Evolutionary conservation across 2,888 invertebrate genomes (phyloP).

Genomic region (Andrena flavipes): DNA sequence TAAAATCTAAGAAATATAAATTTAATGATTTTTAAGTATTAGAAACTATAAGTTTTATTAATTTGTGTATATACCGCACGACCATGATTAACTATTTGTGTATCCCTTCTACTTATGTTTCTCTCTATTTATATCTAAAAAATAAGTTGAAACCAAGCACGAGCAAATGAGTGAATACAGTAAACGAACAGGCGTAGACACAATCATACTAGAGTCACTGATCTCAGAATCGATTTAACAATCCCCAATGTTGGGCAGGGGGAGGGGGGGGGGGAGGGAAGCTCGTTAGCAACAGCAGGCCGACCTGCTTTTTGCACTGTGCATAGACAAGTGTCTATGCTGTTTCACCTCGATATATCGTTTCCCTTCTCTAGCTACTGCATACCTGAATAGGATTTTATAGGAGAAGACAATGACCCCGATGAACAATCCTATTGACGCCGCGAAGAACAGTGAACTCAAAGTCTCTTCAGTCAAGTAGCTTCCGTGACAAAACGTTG

Average conservation of each 20-base stretch:
- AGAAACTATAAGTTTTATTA: too few species aligned
- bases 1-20: too few species aligned
- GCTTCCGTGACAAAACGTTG: not conserved
- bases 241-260: constrained; percentile 13
- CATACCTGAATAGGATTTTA: constrained; percentile 35
- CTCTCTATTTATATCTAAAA: not conserved
- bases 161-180: not conserved
- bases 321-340: constrained; percentile 6
- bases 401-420: constrained; percentile 24
- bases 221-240: constrained; percentile 30
- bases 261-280: not conserved
- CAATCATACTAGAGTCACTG: not conserved
- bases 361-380: not conserved
- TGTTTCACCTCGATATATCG: constrained; percentile 22
- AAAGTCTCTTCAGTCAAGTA: not conserved
- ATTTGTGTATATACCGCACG: too few species aligned
- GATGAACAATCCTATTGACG: constrained; percentile 23
- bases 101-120: not conserved
- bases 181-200: not conserved
- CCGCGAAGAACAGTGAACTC: not conserved
- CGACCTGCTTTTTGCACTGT: constrained; percentile 39
- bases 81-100: too few species aligned
- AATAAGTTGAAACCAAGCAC: not conserved
- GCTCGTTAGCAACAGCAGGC: constrained; percentile 14
- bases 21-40: too few species aligned